phyloP scores from a whole-genome alignment of 2,888 invertebrate genomes.

The Protodeltote pygarga region DNA sequence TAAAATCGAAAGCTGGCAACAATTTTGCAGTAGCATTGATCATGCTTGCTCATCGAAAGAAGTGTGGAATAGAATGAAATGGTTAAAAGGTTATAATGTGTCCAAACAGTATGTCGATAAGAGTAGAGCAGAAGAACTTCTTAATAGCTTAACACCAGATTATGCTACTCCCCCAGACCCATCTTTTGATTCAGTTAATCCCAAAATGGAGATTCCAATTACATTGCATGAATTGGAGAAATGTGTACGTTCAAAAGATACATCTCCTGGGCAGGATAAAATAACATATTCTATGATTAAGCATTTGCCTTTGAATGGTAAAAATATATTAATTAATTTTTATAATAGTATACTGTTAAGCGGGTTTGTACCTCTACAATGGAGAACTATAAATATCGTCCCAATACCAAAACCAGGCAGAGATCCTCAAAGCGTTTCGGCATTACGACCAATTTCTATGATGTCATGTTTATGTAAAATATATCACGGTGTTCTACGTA shows the following conservation, averaged over 20 bases:
- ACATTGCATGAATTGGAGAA: conserved; percentile 12
- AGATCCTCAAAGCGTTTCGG: neutral
- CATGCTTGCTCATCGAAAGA: conserved; percentile 4
- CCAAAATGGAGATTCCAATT: neutral
- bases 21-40: conserved; percentile 21
- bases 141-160: conserved; percentile 1
- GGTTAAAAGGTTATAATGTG: conserved; percentile 26
- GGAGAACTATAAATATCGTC: conserved; percentile 11
- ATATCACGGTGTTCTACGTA: too few relatives aligned
- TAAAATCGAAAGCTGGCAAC: conserved; percentile 1
- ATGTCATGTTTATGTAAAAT: conserved; percentile 16
- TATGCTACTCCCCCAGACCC: conserved; percentile 11
- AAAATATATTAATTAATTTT: conserved; percentile 4
- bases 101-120: neutral
- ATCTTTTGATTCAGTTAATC: neutral
- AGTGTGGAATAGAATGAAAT: conserved; percentile 35
- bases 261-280: conserved; percentile 13
- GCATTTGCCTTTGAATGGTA: conserved; percentile 13
- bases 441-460: conserved; percentile 5
- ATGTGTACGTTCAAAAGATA: conserved; percentile 15
- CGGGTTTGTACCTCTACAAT: conserved; percentile 8
- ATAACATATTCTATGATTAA: conserved; percentile 26
- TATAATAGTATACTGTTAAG: conserved; percentile 9
- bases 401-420: conserved; percentile 12
- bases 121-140: neutral